Conservation (phyloP, 2,797 vertebrate species). For the Pseudopleuronectes americanus region DNA sequence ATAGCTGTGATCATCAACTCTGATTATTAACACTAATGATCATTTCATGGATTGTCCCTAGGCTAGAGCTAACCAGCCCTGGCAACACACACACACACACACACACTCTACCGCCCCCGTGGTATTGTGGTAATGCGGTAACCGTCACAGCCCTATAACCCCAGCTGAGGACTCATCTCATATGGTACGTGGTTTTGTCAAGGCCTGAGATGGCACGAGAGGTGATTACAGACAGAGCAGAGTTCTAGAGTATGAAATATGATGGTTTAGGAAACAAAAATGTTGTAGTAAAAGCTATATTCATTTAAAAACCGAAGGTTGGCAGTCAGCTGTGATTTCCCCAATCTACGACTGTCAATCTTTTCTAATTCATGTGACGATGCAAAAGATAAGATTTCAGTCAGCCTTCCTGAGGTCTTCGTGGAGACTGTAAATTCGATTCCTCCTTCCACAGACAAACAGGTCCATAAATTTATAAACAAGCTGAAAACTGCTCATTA, state of each 20-base stretch:
- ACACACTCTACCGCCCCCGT: too few species aligned
- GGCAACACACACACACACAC: too few species aligned
- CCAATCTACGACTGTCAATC: neutral
- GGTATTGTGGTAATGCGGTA: too few species aligned
- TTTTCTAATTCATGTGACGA: conserved; percentile 1
- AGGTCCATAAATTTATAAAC: conserved; percentile 65
- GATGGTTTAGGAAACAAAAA: conserved; percentile 9
- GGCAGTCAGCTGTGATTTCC: neutral
- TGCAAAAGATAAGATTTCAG: neutral
- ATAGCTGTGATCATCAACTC: too few species aligned
- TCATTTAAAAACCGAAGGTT: neutral
- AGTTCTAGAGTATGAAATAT: conserved; percentile 1
- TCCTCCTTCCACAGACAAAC: conserved; percentile 24
- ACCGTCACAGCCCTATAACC: neutral
- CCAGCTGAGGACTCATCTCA: too few species aligned
- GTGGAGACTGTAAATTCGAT: conserved; percentile 28
- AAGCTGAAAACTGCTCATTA: conserved; percentile 59
- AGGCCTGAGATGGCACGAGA: neutral
- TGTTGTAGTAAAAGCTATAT: neutral
- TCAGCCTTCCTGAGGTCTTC: conserved; percentile 10
- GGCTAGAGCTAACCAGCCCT: too few species aligned
- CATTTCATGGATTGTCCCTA: too few species aligned
- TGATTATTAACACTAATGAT: too few species aligned
- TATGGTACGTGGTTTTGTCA: conserved; percentile 23
- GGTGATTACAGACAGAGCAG: neutral